Evolutionary conservation across 1,140 invertebrate genomes (phyloP), one percentile per base, ranked within the genome.

Genomic region (Drosophila sucinea): DNA sequence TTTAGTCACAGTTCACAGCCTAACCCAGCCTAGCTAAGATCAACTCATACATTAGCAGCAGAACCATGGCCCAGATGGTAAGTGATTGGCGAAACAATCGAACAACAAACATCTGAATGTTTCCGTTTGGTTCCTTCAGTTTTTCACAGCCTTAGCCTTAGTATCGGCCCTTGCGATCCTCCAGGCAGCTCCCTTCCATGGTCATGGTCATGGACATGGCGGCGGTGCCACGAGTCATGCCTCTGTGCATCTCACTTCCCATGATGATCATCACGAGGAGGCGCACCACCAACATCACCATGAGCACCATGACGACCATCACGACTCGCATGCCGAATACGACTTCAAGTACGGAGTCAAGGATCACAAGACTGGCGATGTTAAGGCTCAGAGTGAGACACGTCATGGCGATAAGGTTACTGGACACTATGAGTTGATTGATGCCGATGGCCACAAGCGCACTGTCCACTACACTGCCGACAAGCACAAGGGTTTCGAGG

Each of bases 401-500:
- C 70, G 86, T 55, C 80, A 91, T 27, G 90, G 90, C 66, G 82
- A 90, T 62, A 82, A 84, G 75, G 92, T 92, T 62, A 77, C 91
- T 72, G 92, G 92, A 77, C 78, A 90, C 60, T 92, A 92, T 73
- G 81, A 84, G 79, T 79, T 92, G 73, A 82, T 92, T 63, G 92
- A 93, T 66, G 90, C 92, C 56, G 92, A 93, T 73, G 92, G 92
- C n/a, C 90, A 91, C 70, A 90, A 91, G 70, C 77, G 92, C 2
- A 90, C 83, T 56, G 92, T 93, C 17, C 92, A 93, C 62, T 93
- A 93, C 54, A 91, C 87, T 1, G 91, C 92, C 40, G 92, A 93
- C 65, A 85, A 87, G 64, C 81, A 91, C 77, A 91, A 82, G 71
- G 92, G 92, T 2, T 92, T 92, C 77, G 85, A 93, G 66, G 92